phyloP scores from a whole-genome alignment of 2,888 invertebrate genomes.

The Scelioninae gen. 1 region DNA sequence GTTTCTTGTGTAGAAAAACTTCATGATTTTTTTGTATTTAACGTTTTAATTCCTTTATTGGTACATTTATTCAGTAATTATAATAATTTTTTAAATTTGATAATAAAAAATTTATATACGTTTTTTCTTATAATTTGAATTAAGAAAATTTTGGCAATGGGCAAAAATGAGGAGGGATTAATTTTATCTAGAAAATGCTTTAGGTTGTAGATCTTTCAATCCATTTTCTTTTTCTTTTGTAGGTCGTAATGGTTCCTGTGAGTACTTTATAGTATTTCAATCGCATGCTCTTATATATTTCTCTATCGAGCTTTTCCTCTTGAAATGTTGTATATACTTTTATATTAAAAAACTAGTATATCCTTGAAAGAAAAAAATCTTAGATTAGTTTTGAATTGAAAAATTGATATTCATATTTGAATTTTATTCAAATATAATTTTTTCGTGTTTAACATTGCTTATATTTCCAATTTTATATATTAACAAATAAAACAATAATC shows the following conservation, averaged over 20 bases:
- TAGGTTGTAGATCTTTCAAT: conserved; percentile 46
- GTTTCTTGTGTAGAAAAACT: too few species aligned
- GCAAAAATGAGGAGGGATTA: background rate
- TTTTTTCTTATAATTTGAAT: background rate
- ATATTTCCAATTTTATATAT: too few species aligned
- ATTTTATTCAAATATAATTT: too few species aligned
- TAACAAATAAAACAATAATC: too few species aligned
- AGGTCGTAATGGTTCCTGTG: conserved; percentile 81
- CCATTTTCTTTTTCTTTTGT: conserved; percentile 73
- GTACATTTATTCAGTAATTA: too few species aligned
- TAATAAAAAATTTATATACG: background rate
- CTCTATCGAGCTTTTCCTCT: conserved; percentile 3
- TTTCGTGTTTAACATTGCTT: too few species aligned
- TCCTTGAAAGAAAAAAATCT: too few species aligned
- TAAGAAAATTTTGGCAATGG: background rate
- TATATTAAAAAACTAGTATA: background rate
- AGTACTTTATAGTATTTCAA: conserved; percentile 74
- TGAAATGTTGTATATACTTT: too few species aligned
- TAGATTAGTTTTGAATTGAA: too few species aligned
- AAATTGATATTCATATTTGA: too few species aligned
- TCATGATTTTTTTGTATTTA: too few species aligned
- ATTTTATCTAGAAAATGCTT: conserved; percentile 20
- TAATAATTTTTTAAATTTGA: background rate
- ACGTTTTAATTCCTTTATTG: too few species aligned
- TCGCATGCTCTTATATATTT: conserved; percentile 18